Conservation (phyloP, 1,140 invertebrate species). For the Microplitis mediator region DNA sequence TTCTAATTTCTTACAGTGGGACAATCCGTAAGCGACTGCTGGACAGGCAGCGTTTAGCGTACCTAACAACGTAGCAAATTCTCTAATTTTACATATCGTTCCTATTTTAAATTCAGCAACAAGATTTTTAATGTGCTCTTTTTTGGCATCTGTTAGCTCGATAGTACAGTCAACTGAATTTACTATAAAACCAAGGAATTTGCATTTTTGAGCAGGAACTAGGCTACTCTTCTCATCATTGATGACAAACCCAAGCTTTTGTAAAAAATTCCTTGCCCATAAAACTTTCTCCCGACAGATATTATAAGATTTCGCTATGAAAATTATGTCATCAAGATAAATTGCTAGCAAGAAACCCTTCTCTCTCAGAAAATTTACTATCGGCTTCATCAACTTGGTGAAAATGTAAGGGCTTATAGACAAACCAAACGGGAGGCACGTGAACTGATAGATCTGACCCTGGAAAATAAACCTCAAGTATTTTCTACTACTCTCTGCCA, state of each 20-base stretch:
- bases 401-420: constrained; percentile 32
- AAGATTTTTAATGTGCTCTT: not conserved
- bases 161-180: not conserved
- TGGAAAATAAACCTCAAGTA: constrained; percentile 34
- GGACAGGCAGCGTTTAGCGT: not conserved
- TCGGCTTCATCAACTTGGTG: constrained; percentile 36
- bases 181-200: constrained; percentile 12
- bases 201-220: not conserved
- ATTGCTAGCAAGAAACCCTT: not conserved
- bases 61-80: not conserved
- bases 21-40: not conserved
- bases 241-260: constrained; percentile 14
- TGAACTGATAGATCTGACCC: constrained; percentile 29
- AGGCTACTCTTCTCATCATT: constrained; percentile 7
- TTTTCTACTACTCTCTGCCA: constrained; percentile 30
- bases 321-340: constrained; percentile 20
- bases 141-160: constrained; percentile 5
- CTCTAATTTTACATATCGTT: not conserved
- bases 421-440: constrained; percentile 32
- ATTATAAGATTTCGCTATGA: constrained; percentile 3
- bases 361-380: constrained; percentile 19
- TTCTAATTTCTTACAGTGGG: constrained; percentile 2
- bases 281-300: constrained; percentile 11
- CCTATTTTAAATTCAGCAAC: not conserved
- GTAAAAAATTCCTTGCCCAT: constrained; percentile 13